These are phyloP conservation scores for Apis laboriosa DNA, from an alignment of 1,140 invertebrate species.

Conservation along the genomic window DNA sequence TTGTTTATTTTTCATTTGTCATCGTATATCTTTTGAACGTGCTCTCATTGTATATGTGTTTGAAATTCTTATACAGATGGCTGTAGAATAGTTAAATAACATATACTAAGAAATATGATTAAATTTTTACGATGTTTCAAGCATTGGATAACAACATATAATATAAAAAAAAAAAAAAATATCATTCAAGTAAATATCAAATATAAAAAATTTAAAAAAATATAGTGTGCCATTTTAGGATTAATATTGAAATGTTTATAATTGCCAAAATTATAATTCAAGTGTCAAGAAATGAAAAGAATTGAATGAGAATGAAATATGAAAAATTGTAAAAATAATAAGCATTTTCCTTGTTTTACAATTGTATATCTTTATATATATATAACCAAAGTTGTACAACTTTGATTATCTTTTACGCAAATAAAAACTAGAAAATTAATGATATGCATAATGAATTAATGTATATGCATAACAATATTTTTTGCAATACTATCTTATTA, in stretches of 20 bases:
- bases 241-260: background rate
- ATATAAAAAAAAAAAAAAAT: background rate
- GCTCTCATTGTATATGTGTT: background rate
- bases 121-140: background rate
- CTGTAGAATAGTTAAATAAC: too few relatives aligned
- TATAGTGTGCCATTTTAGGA: too few relatives aligned
- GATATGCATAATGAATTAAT: too few relatives aligned
- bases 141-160: background rate
- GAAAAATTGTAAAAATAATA: background rate
- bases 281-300: background rate
- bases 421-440: too few relatives aligned
- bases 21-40: background rate
- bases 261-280: background rate
- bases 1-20: slow-evolving; percentile 42
- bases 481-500: too few relatives aligned
- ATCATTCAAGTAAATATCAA: slow-evolving; percentile 1
- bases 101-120: background rate
- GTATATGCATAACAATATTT: too few relatives aligned
- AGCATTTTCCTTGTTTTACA: background rate
- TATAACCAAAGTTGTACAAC: too few relatives aligned
- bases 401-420: too few relatives aligned
- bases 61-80: background rate
- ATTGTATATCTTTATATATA: too few relatives aligned
- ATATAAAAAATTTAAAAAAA: background rate
- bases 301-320: too few relatives aligned